Base-by-base conservation (phyloP, 2,113 vertebrate genomes). In the Hypocryptadius cinnamomeus region DNA sequence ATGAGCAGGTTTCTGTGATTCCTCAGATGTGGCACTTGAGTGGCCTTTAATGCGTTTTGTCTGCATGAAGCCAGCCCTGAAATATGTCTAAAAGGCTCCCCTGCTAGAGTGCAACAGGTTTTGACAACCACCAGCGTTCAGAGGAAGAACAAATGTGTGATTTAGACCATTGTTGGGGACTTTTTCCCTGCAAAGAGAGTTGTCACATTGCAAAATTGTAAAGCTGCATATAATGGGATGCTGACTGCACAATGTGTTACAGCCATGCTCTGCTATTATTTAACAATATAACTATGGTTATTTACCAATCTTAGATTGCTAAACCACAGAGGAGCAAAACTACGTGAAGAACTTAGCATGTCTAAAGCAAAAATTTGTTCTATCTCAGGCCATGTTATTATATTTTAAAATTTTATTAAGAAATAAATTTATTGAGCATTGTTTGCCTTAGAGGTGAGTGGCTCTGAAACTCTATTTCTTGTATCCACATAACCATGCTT, bases 11-110 rank as follows among this genome's bases (percentile, higher is more conserved):
- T n/a, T 22, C 15, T 42, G 79, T 15, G 40, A 50, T 39, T 45
- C 82, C 30, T 86, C 71, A 61, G 33, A 37, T 28, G 61, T 22
- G 68, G 21, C 30, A 16, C 48, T 60, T 71, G 79, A 96, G 76
- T 61, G 72, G 91, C 60, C 40, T 92, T 64, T 94, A 95, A 94
- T 95, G 94, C 40, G 3, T 88, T 94, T 83, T 95, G 72, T 61
- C 93, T 90, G 91, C 89, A 25, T 93, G 93, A 42, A 92, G 90
- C 79, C 93, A 94, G 69, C 69, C 42, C 57, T 78, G 82, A 35
- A 91, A 90, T 50, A 42, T 6, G 65, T 30, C 93, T 95, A 79
- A 95, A 95, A 93, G 83, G 83, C 53, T 88, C 86, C 94, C 92
- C 91, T 87, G n/a, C 80, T 13, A 80, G 57, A 72, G 56, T 51